A percentile compares a stretch with the other conserved stretches of the same genome.
These are phyloP conservation scores for Petrocephalus schoutedeni DNA, from an alignment of 2,797 vertebrate species.

Conservation along the genomic window DNA sequence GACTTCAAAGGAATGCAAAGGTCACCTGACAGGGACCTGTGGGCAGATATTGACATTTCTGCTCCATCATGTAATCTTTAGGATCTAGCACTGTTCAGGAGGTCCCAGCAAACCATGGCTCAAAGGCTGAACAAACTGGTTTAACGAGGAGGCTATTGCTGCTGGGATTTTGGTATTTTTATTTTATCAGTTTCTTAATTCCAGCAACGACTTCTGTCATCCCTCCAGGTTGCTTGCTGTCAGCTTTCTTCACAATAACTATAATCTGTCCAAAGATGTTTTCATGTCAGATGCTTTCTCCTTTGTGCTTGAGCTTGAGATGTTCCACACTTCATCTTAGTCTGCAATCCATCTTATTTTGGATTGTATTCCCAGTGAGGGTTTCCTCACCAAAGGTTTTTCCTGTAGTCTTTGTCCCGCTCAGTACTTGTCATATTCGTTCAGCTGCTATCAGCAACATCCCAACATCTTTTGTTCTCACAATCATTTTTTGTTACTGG, in stretches of 20 bases:
- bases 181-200: background rate
- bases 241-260: background rate
- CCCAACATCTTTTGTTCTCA: no score
- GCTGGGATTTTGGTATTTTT: background rate
- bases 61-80: background rate
- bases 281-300: no score
- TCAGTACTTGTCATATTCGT: no score
- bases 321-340: no score
- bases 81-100: background rate
- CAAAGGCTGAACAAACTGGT: background rate
- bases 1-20: slow-evolving; percentile 19
- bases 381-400: no score
- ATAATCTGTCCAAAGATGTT: background rate
- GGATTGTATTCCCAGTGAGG: no score
- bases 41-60: background rate
- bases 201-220: background rate
- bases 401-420: no score
- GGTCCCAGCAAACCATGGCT: background rate
- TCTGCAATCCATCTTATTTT: no score
- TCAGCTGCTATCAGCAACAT: no score
- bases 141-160: background rate
- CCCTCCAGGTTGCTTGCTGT: background rate
- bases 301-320: no score
- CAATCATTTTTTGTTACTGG: no score
- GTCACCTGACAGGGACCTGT: background rate